These are phyloP conservation scores for Ciconia nigra DNA, from an alignment of 2,797 vertebrate genomes.

Conservation along the genomic window DNA sequence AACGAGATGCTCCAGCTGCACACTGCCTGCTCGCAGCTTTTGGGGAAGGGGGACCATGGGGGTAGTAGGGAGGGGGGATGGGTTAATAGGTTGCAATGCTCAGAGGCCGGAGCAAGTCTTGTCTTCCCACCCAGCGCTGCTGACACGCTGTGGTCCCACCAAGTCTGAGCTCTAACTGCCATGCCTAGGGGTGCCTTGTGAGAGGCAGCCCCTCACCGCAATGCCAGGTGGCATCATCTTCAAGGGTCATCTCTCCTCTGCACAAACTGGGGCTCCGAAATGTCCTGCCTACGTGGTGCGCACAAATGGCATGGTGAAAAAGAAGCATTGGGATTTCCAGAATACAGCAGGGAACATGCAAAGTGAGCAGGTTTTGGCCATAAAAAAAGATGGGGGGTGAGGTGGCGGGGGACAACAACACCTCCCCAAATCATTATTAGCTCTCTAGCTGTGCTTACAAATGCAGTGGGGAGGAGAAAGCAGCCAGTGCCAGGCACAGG, in stretches of 20 bases:
- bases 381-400: background rate
- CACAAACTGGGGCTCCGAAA: rapidly evolving
- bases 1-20: background rate
- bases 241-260: background rate
- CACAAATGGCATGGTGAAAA: background rate
- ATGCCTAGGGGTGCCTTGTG: rapidly evolving
- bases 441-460: background rate
- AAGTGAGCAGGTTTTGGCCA: rapidly evolving
- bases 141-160: no score
- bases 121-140: background rate
- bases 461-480: background rate
- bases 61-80: no score
- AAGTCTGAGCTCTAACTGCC: background rate
- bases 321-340: background rate
- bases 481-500: background rate
- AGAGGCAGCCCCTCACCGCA: background rate
- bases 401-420: no score
- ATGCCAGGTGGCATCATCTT: background rate
- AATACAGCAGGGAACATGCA: rapidly evolving
- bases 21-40: background rate
- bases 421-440: background rate
- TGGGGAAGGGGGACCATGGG: background rate
- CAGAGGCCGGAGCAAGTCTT: background rate
- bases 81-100: background rate
- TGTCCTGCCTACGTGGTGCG: rapidly evolving